phyloP scores from a whole-genome alignment of 2,113 vertebrate genomes.

The Diadophis punctatus region DNA sequence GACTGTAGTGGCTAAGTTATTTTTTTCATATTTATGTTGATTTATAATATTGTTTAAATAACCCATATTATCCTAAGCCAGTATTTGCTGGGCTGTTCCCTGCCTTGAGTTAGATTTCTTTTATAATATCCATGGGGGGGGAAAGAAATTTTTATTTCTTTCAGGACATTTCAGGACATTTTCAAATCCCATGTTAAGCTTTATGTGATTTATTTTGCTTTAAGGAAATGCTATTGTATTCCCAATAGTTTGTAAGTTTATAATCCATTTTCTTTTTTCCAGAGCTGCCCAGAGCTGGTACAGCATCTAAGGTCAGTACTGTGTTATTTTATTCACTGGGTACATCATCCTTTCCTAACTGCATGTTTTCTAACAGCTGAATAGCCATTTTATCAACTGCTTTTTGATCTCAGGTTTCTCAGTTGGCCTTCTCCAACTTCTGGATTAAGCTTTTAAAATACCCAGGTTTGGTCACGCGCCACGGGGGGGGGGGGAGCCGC shows the following conservation, averaged over 20 bases:
- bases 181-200: not conserved
- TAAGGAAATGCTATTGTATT: not conserved
- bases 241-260: not conserved
- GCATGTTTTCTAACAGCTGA: not conserved
- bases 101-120: not conserved
- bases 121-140: not conserved
- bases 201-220: not conserved
- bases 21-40: not conserved
- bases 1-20: not conserved
- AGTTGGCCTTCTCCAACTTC: not conserved
- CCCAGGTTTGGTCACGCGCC: not conserved
- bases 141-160: not conserved
- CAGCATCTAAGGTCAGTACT: constrained; percentile 88
- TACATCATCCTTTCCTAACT: not conserved
- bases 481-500: too few relatives aligned
- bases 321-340: not conserved
- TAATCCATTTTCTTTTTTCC: constrained; percentile 55
- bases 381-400: not conserved
- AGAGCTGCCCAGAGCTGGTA: constrained; percentile 95
- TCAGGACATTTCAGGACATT: not conserved
- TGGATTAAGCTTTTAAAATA: not conserved
- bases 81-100: not conserved
- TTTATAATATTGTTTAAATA: not conserved
- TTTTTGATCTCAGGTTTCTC: not conserved
- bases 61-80: not conserved